Evolutionary conservation across 2,888 invertebrate species (phyloP), one percentile per base, ranked within the genome.

Genomic region (Thumatha senex): DNA sequence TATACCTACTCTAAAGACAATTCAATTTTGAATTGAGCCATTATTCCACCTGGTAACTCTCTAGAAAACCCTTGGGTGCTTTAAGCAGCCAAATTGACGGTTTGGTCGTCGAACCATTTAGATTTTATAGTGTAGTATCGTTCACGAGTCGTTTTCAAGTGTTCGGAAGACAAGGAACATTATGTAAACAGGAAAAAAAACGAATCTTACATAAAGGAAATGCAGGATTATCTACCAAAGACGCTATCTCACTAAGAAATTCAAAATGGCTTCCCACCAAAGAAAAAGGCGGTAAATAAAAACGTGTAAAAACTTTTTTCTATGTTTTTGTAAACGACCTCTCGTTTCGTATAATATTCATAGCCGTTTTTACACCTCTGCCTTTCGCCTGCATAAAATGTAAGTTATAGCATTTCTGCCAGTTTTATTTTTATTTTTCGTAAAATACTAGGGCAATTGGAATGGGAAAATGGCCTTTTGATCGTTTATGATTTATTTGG

Each of bases 261-360:
- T 56, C 42, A 54, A 54, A 60, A 69, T 62, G 52, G 51, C 46
- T 9, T 43, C 46, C 51, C 31, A 49, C 29, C 51, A 15, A 12
- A 40, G 42, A 46, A 46, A 40, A 47, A 45, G 41, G 53, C 60
- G 45, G 40, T 29, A 58, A 70, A 70, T 67, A 72, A 73, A 69
- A 68, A 65, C 47, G 58, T 15, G 34, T 70, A 60, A 72, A 64
- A 48, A 62, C 56, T 66, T 68, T 74, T 67, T 66, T 62, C 57
- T 57, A 57, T 58, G 60, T 67, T 70, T 64, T 63, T 59, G 58
- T 56, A 46, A 66, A 64, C 72, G 65, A 59, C 61, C 67, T 62
- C 57, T 53, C 57, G 63, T 71, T 70, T 69, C 61, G 56, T 65
- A 64, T 70, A 74, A 74, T 75, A 77, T 77, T 75, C 75, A 77